phyloP scores from a whole-genome alignment of 2,888 invertebrate genomes.

The Drosophila neonasuta region DNA sequence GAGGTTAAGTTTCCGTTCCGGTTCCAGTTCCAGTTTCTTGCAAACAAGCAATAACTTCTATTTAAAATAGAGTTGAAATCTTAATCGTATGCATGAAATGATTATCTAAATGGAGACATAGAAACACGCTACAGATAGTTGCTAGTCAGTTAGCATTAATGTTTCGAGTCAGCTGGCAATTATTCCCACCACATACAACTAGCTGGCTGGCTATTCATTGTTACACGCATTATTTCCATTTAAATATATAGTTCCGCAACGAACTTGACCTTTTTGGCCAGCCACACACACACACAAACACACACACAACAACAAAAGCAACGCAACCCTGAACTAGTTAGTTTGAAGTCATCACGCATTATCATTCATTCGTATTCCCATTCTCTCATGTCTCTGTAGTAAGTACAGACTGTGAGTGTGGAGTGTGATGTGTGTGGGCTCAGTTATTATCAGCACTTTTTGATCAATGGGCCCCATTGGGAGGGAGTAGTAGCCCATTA shows the following conservation, averaged over 20 bases:
- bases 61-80: too few relatives aligned
- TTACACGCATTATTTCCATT: conserved; percentile 10
- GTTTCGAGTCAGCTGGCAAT: neutral
- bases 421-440: neutral
- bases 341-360: conserved; percentile 8
- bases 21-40: too few relatives aligned
- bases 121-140: neutral
- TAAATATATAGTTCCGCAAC: neutral
- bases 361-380: conserved; percentile 4
- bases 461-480: conserved; percentile 31
- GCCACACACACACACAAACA: too few relatives aligned
- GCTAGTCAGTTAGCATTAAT: neutral
- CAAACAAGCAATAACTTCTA: too few relatives aligned
- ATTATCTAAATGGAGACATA: neutral
- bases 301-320: too few relatives aligned
- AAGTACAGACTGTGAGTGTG: neutral
- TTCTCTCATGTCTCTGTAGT: neutral
- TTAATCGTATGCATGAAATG: neutral
- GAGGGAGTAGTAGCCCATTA: conserved; percentile 29
- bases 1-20: too few relatives aligned
- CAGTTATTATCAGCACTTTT: conserved; percentile 41
- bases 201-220: neutral
- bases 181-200: conserved; percentile 5
- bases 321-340: conserved; percentile 16
- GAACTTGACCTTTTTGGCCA: conserved; percentile 14